Base-by-base conservation (phyloP, 2,797 vertebrate genomes). In the Acanthopagrus latus region DNA sequence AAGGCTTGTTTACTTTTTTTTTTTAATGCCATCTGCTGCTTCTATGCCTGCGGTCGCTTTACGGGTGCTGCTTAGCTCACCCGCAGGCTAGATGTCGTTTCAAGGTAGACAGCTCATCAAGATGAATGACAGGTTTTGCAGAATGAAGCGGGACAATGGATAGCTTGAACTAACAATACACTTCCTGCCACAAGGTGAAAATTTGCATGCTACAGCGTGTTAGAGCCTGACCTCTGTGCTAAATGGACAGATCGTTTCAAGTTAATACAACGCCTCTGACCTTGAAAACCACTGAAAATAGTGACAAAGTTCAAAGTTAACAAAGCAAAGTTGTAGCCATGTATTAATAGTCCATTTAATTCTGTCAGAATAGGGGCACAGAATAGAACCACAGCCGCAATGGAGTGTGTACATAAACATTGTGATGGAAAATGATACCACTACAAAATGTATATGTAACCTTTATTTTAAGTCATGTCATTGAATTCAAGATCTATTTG, bases 1-100 rank as follows among this genome's bases (percentile, higher is more conserved):
- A 72, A 64, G 41, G 16, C 33, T 23, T 60, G 62, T 71, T 78
- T 69, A 33, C 59, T 73, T 76, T 78, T 38, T 60, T 73, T 76
- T 78, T 38, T 60, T 78, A 23, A 3, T 65, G 58, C 80, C 82
- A 82, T 86, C 88, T 86, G 78, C 85, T 77, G 52, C 48, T 21
- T 52, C 14, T 2, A 33, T 62, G 60, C 72, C 72, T 65, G 67
- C 72, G 64, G 70, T 74, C 43, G 56, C 73, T 78, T 50, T 44
- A 41, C 46, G 74, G 56, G 84, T 81, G 71, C 50, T 2, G 29
- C 46, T 76, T 27, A 44, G 60, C 72, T 78, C 41, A 7, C 70
- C 82, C 76, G 51, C 54, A 11, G 80, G 87, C 79, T 67, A 44
- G 20, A 78, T 81, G 82, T 81, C 64, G 10, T 76, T 77, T 76